These are phyloP conservation scores for Lutjanus campechanus DNA, from an alignment of 2,797 vertebrate genomes.

Conservation along the genomic window DNA sequence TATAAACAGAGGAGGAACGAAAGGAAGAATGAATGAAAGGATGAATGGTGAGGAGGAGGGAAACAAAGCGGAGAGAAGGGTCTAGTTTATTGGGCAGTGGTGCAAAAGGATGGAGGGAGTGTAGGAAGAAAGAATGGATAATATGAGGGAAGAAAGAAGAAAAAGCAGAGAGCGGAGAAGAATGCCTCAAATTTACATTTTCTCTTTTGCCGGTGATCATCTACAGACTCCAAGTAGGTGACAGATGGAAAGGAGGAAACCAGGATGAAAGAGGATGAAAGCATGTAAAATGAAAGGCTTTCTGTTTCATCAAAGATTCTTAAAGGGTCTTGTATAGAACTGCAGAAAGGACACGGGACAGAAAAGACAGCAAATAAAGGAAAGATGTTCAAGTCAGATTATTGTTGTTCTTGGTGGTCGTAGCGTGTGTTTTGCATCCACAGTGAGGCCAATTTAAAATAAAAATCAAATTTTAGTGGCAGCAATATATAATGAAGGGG, in stretches of 20 bases:
- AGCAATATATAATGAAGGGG: not conserved
- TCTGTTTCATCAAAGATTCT: conserved; percentile 5
- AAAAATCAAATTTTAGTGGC: not conserved
- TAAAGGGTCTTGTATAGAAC: not conserved
- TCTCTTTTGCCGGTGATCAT: not conserved
- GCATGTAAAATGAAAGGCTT: not conserved
- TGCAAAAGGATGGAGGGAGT: not conserved
- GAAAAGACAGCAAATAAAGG: too few relatives aligned
- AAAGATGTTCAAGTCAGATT: conserved; percentile 13
- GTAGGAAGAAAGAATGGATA: not conserved
- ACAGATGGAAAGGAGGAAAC: too few relatives aligned
- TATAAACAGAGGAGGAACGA: not conserved
- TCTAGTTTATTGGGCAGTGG: not conserved
- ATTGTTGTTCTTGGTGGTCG: not conserved
- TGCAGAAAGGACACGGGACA: not conserved
- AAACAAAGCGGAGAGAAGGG: not conserved
- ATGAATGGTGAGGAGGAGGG: not conserved
- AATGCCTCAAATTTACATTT: not conserved
- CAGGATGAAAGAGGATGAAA: not conserved
- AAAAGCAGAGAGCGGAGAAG: not conserved
- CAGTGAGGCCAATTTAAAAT: not conserved
- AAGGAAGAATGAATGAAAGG: not conserved
- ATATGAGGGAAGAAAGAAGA: not conserved
- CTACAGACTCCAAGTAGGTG: not conserved
- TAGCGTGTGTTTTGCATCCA: not conserved